Conservation (phyloP, 2,888 invertebrate species). For the Cephus rjabovi region DNA sequence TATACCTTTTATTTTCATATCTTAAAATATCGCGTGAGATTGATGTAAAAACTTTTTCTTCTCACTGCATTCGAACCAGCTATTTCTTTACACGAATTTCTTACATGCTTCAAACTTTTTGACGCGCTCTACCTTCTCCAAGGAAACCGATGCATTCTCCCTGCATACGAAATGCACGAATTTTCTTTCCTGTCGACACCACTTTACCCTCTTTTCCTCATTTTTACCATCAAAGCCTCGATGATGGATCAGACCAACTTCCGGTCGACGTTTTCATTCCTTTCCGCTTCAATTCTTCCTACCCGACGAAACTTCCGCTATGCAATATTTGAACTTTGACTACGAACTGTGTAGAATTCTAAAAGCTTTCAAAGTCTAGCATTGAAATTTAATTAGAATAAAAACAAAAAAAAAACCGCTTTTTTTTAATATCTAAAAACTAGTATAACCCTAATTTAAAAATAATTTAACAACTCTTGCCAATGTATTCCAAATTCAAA, state of each 20-base stretch:
- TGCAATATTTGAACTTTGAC: neutral
- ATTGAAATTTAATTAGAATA: neutral
- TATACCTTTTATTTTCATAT: neutral
- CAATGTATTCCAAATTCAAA: too few relatives aligned
- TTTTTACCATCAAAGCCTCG: neutral
- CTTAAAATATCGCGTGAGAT: neutral
- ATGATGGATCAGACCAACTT: neutral
- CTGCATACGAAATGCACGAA: neutral
- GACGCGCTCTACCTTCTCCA: neutral
- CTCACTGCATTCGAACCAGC: neutral
- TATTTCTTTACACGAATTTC: neutral
- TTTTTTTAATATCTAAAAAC: neutral
- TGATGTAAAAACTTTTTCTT: neutral
- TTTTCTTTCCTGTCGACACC: neutral
- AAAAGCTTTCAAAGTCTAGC: neutral
- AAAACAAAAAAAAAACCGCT: neutral
- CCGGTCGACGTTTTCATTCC: neutral
- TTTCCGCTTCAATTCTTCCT: neutral
- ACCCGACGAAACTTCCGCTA: neutral
- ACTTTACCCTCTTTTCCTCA: neutral
- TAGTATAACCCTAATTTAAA: neutral
- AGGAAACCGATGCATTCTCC: neutral
- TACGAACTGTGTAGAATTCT: neutral
- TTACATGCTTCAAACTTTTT: neutral
- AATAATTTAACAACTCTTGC: neutral